phyloP scores from a whole-genome alignment of 1,140 invertebrate genomes.

The Halyomorpha halys region DNA sequence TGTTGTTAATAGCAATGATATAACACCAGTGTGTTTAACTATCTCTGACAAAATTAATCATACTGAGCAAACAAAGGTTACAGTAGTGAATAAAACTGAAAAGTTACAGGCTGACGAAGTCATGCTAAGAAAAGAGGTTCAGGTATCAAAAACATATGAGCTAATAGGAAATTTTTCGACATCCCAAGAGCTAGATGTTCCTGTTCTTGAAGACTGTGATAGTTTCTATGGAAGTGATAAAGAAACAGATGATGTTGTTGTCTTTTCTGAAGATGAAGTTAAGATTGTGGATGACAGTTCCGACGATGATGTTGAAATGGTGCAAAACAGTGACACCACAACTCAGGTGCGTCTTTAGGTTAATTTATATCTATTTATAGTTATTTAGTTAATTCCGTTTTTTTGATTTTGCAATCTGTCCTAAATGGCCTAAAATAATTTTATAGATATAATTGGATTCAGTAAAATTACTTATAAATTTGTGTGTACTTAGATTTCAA shows the following conservation, averaged over 20 bases:
- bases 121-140: slow-evolving; percentile 32
- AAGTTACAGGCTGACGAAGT: slow-evolving; percentile 32
- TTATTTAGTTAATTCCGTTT: no score
- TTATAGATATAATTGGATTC: no score
- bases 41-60: slow-evolving; percentile 19
- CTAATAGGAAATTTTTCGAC: slow-evolving; percentile 32
- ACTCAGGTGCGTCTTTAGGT: background rate
- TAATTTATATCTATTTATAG: background rate
- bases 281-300: slow-evolving; percentile 36
- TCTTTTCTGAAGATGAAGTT: slow-evolving; percentile 57
- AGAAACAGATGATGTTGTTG: slow-evolving; percentile 51
- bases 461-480: no score
- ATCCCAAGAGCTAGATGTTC: slow-evolving; percentile 32
- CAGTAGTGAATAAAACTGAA: slow-evolving; percentile 34
- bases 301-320: slow-evolving; percentile 31
- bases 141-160: slow-evolving; percentile 34
- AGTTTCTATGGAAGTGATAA: slow-evolving; percentile 55
- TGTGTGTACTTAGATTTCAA: no score
- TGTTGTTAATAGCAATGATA: background rate
- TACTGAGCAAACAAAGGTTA: slow-evolving; percentile 31
- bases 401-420: no score
- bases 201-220: slow-evolving; percentile 39
- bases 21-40: slow-evolving; percentile 6
- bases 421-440: no score
- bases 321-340: background rate